Evolutionary conservation across 2,888 invertebrate genomes (phyloP), one percentile per base, ranked within the genome.

Genomic region (Drosophila cracens): DNA sequence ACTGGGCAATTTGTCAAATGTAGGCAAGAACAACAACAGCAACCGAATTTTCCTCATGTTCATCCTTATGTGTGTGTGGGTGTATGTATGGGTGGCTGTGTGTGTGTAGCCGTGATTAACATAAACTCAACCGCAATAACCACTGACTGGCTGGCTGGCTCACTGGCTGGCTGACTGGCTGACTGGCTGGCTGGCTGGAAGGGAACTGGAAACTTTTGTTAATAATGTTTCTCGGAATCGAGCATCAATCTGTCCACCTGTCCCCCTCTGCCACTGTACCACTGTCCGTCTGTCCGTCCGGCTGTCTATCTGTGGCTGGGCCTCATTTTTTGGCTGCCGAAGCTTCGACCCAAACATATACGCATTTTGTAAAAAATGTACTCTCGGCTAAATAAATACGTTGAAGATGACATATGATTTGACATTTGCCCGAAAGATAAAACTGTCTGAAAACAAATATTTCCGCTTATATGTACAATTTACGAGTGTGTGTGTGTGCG

Each of bases 351-450:
- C 40, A 16, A 31, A 31, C 57, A 38, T 38, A 49, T 18, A 49
- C 27, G 27, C n/a, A 29, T 65, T 66, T 58, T 82, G 74, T 73
- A 65, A 74, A 67, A 74, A 82, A 82, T 84, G 67, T 72, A 75
- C 80, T 71, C 73, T 70, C 78, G 61, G 72, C 84, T 73, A 81
- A 85, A 86, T 81, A 85, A 86, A 88, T 85, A 83, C 81, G 82
- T 79, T 84, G 80, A 87, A 87, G 87, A 87, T 90, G 87, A 87
- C 87, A 87, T 87, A 87, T 87, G 90, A 90, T 87, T 86, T 82
- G 90, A 87, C 81, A 81, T 78, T 21, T 51, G 69, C 65, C 82
- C 84, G 72, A 76, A 74, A 78, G 89, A 87, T 87, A 88, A 90
- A 89, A 86, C 82, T 87, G 87, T 83, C 80, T 74, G 82, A 81